phyloP scores from a whole-genome alignment of 2,888 invertebrate species.

The Cephus pygmeus region DNA sequence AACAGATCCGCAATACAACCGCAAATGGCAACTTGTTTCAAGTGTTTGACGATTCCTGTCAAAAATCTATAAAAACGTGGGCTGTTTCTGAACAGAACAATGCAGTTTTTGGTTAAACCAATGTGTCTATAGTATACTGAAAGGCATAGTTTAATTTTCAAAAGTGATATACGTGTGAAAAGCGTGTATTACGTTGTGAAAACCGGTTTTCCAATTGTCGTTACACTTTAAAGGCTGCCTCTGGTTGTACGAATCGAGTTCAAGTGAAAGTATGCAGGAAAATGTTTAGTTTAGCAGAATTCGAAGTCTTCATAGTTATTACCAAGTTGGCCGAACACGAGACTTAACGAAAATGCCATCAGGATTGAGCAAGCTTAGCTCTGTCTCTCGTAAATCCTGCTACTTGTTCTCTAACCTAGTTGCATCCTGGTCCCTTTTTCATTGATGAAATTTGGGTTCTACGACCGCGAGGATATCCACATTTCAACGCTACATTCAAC shows the following conservation, averaged over 20 bases:
- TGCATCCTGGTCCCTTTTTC: background rate
- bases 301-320: background rate
- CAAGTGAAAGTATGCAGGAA: background rate
- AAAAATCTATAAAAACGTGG: background rate
- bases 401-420: background rate
- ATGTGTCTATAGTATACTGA: background rate
- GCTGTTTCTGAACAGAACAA: background rate
- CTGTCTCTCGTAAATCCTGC: background rate
- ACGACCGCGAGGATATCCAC: background rate
- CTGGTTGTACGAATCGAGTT: background rate
- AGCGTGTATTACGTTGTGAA: conserved; percentile 6
- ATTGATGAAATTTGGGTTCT: conserved; percentile 5
- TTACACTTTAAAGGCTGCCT: conserved; percentile 9
- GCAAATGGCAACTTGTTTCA: conserved; percentile 6
- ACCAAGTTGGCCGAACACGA: background rate
- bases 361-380: background rate
- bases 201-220: conserved; percentile 23
- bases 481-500: background rate
- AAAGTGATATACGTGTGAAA: background rate
- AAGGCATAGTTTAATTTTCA: background rate
- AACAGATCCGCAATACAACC: background rate
- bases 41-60: background rate
- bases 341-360: conserved; percentile 1
- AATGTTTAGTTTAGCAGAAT: conserved; percentile 1
- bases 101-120: background rate